Base-by-base conservation (phyloP, 2,113 vertebrate species). In the Nymphicus hollandicus region DNA sequence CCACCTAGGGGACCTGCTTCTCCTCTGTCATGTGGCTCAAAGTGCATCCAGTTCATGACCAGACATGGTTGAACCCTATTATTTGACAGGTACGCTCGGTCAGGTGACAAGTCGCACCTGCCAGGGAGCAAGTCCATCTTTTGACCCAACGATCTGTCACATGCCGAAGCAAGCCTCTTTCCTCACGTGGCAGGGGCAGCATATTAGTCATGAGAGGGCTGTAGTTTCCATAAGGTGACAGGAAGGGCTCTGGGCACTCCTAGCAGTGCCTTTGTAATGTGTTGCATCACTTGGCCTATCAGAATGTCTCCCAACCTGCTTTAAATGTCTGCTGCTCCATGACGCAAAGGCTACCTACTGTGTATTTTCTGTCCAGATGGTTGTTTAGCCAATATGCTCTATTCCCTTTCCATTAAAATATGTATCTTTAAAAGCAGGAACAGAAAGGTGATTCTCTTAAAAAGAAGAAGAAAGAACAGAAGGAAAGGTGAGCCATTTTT, bases 401-500 rank as follows among this genome's bases (percentile, higher is more conserved):
- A 24, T 86, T 81, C 14, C 13, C 72, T 91, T 69, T 35, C 16
- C 17, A 9, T 84, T 96, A 58, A 88, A 95, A 77, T 58, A 46
- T 1, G 2, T 64, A 2, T 88, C 39, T 89, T 96, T 95, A 52
- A 93, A 95, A 87, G 33, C 93, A 98, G 98, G 97, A 95, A 78
- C 94, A 71, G n/a, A 92, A 95, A 64, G 86, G 83, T 70, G 94
- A 98, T 97, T 96, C 98, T 58, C 80, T 97, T 20, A 98, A 98
- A 91, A 98, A 97, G 91, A 98, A 94, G 93, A 98, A 94, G 89
- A 98, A 92, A 69, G 96, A 95, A 15, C 97, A 96, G 60, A 98
- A 98, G 82, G 97, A 97, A 50, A 98, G 98, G 98, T 99, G 89
- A 94, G 99, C 29, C 2, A 4, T 20, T 94, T 89, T 84, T 82